phyloP scores from a whole-genome alignment of 2,888 invertebrate species.

The Zhuqinia jingwanae region DNA sequence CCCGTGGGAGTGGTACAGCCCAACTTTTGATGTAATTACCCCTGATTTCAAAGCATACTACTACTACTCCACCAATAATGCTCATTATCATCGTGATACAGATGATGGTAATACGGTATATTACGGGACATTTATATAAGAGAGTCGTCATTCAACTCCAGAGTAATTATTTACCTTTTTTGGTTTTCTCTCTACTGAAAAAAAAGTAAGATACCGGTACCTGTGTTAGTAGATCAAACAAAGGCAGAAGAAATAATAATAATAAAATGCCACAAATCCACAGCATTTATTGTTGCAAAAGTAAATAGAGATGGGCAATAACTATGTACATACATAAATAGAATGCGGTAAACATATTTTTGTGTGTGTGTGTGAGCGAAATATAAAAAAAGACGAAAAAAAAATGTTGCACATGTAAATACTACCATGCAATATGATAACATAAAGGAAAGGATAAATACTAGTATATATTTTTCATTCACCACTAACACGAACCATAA shows the following conservation, averaged over 20 bases:
- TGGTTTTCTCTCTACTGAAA: conserved; percentile 39
- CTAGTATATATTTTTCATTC: too few species aligned
- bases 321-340: conserved; percentile 5
- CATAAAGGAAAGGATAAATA: conserved; percentile 54
- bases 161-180: conserved; percentile 11
- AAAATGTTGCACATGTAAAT: too few species aligned
- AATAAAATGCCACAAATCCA: conserved; percentile 6
- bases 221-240: conserved; percentile 42
- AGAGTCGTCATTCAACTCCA: conserved; percentile 31
- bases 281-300: not conserved
- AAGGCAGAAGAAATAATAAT: too few species aligned
- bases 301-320: conserved; percentile 46
- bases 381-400: too few species aligned
- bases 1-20: conserved; percentile 51
- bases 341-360: too few species aligned
- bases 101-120: not conserved
- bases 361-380: too few species aligned
- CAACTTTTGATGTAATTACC: conserved; percentile 33
- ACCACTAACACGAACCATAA: conserved; percentile 31
- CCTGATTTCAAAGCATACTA: conserved; percentile 17
- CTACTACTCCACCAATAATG: conserved; percentile 1
- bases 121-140: not conserved
- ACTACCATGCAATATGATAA: too few species aligned
- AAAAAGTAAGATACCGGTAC: conserved; percentile 63
- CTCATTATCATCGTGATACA: conserved; percentile 20